These are phyloP conservation scores for Sebastes aleutianus DNA, from an alignment of 2,797 vertebrate genomes.

Conservation along the genomic window DNA sequence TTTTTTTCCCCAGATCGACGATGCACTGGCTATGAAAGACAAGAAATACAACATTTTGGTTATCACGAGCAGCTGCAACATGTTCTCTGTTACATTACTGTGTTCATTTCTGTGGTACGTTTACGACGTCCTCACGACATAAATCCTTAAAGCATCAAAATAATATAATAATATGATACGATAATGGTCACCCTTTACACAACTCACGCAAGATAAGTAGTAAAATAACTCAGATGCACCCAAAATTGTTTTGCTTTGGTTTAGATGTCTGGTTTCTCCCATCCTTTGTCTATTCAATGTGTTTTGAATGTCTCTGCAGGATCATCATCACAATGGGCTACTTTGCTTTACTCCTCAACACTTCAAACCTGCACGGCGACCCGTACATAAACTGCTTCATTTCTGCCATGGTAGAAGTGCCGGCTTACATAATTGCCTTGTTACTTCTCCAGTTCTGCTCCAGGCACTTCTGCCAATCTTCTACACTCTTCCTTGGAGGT, in stretches of 20 bases:
- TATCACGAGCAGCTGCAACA: constrained; percentile 82
- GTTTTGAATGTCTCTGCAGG: constrained; percentile 73
- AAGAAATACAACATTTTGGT: constrained; percentile 80
- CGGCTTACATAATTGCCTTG: constrained; percentile 85
- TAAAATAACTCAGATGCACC: neutral
- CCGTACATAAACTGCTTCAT: constrained; percentile 89
- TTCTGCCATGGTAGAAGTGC: constrained; percentile 84
- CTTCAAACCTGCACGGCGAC: constrained; percentile 87
- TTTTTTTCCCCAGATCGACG: constrained; percentile 48
- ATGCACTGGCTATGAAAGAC: constrained; percentile 37
- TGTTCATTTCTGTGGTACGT: constrained; percentile 87
- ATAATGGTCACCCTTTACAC: neutral
- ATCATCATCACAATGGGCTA: constrained; percentile 87
- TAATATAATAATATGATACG: too few species aligned
- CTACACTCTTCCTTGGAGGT: constrained; percentile 86
- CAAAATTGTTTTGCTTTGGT: neutral
- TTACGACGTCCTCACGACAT: neutral
- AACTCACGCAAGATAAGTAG: neutral
- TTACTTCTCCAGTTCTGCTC: constrained; percentile 80
- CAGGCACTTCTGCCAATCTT: constrained; percentile 86
- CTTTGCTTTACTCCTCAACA: constrained; percentile 89
- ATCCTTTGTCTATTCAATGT: neutral
- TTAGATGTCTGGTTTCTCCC: neutral
- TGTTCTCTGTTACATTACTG: constrained; percentile 79
- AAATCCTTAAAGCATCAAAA: neutral